Evolutionary conservation across 2,888 invertebrate genomes (phyloP).

Genomic region (Cosmorhoe ocellata): DNA sequence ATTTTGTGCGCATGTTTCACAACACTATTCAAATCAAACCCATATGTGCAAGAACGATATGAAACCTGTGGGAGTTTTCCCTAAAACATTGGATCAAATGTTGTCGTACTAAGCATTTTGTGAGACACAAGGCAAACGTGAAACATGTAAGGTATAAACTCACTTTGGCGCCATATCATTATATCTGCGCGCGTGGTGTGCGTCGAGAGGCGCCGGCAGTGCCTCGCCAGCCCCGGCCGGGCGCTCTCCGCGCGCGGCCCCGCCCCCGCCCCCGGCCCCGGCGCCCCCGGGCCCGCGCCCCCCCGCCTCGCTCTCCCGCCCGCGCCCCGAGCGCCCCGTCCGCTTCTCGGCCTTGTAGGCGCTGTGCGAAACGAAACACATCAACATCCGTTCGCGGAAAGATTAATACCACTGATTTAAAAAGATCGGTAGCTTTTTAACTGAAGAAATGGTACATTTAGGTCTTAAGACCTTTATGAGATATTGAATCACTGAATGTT

Average conservation of each 20-base stretch:
- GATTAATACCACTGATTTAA: slow-evolving; percentile 3
- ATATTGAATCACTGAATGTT: too few relatives aligned
- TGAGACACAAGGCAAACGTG: too few relatives aligned
- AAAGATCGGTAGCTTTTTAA: background rate
- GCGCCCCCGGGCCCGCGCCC: slow-evolving; percentile 61
- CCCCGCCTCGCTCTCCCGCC: slow-evolving; percentile 51
- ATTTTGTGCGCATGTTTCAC: too few relatives aligned
- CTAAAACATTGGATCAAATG: too few relatives aligned
- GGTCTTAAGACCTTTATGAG: too few relatives aligned
- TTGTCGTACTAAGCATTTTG: too few relatives aligned
- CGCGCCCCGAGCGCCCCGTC: slow-evolving; percentile 32
- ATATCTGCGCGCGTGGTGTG: slow-evolving; percentile 87
- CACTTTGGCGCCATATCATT: slow-evolving; percentile 94
- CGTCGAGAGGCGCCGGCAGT: slow-evolving; percentile 76
- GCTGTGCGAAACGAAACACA: slow-evolving; percentile 43
- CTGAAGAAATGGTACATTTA: too few relatives aligned
- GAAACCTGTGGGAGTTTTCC: too few relatives aligned
- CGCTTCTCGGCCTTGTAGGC: slow-evolving; percentile 77
- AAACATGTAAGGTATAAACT: slow-evolving; percentile 58
- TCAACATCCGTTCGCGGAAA: background rate
- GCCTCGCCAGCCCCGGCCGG: slow-evolving; percentile 47
- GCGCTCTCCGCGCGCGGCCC: slow-evolving; percentile 43
- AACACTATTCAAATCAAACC: too few relatives aligned
- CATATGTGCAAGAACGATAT: too few relatives aligned
- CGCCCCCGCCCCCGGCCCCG: slow-evolving; percentile 46